Percentiles rank a stretch among this genome's conserved stretches.
Evolutionary conservation across 2,797 vertebrate genomes (phyloP).

Genomic region (Parambassis ranga): DNA sequence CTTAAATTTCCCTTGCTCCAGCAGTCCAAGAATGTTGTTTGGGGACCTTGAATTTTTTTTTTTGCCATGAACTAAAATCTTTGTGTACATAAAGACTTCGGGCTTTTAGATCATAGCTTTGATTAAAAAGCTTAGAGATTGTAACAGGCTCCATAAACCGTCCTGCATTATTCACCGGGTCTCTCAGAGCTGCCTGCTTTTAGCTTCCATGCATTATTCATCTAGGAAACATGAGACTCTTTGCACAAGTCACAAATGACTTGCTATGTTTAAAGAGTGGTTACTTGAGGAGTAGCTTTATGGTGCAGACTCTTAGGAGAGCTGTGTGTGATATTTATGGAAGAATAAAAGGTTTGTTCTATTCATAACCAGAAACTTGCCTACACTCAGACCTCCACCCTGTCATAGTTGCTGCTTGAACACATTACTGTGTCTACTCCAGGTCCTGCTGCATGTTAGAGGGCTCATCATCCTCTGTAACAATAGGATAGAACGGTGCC

Average conservation of each 20-base stretch:
- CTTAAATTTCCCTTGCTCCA: conserved; percentile 58
- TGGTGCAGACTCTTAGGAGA: conserved; percentile 8
- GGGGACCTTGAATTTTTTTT: conserved; percentile 58
- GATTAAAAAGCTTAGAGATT: conserved; percentile 63
- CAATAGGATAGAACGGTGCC: conserved; percentile 86
- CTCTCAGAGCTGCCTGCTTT: conserved; percentile 34
- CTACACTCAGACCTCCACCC: not conserved
- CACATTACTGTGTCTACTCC: conserved; percentile 33
- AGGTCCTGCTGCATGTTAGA: conserved; percentile 54
- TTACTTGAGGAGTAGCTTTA: conserved; percentile 48
- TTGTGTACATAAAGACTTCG: conserved; percentile 38
- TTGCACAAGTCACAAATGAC: conserved; percentile 46
- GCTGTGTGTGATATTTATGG: conserved; percentile 29
- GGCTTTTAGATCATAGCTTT: conserved; percentile 46
- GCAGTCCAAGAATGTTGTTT: conserved; percentile 30
- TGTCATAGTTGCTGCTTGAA: conserved; percentile 66
- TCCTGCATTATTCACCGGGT: conserved; percentile 43
- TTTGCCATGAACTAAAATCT: conserved; percentile 47
- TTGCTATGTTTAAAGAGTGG: conserved; percentile 13
- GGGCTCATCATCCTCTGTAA: conserved; percentile 60
- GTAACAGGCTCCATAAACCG: conserved; percentile 54
- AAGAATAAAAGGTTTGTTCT: not conserved
- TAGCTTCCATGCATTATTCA: conserved; percentile 37
- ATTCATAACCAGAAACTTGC: not conserved
- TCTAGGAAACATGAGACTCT: conserved; percentile 32